phyloP scores from a whole-genome alignment of 2,113 vertebrate genomes.

The Xiphophorus couchianus region DNA sequence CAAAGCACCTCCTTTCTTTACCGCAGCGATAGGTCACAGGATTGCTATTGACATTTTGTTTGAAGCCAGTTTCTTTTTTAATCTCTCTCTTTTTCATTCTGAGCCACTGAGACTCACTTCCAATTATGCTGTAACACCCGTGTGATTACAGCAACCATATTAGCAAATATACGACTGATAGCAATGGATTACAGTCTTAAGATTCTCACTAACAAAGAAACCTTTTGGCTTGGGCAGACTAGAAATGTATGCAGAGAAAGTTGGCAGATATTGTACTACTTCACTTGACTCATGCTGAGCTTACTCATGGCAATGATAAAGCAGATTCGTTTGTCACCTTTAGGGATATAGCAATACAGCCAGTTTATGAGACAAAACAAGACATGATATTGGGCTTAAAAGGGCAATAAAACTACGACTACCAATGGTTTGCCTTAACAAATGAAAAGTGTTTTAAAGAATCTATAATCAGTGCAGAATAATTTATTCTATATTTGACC shows the following conservation, averaged over 20 bases:
- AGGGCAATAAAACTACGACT: neutral
- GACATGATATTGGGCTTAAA: neutral
- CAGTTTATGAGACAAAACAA: neutral
- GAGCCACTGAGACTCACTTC: constrained; percentile 7
- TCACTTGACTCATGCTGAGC: neutral
- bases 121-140: neutral
- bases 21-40: constrained; percentile 8
- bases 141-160: constrained; percentile 7
- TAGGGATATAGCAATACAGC: neutral
- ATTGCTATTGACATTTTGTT: constrained; percentile 31
- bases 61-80: constrained; percentile 10
- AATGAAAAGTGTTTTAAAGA: neutral
- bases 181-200: constrained; percentile 2
- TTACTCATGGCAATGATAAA: neutral
- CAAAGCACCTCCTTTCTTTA: constrained; percentile 17
- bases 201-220: neutral
- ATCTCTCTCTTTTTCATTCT: neutral
- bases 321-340: neutral
- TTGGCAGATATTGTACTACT: neutral
- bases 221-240: neutral
- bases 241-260: neutral
- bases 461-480: neutral
- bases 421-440: neutral
- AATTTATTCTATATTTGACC: neutral
- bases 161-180: constrained; percentile 18